These are phyloP conservation scores for Mionectes olivaceus DNA, from an alignment of 2,797 vertebrate species.

Conservation along the genomic window DNA sequence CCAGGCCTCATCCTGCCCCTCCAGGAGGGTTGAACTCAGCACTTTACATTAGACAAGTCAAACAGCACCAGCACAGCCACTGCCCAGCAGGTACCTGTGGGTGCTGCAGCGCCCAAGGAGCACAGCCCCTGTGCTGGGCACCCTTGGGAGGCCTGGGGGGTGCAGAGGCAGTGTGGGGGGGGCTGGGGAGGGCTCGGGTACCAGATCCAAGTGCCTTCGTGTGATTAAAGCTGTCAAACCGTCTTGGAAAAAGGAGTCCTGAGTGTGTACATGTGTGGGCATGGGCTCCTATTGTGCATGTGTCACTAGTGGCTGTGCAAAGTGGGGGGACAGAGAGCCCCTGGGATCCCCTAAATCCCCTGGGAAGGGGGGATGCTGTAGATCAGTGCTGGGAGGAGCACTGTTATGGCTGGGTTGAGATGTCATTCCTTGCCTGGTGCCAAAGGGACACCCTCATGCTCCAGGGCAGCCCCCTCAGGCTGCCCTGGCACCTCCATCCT, in stretches of 20 bases:
- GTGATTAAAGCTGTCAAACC: slow-evolving; percentile 58
- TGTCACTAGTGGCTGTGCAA: accelerated
- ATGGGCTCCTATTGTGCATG: accelerated
- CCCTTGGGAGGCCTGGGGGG: neutral
- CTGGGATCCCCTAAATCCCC: accelerated
- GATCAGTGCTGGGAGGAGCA: neutral
- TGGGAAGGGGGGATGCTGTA: neutral
- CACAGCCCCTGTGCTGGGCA: neutral
- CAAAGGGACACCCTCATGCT: neutral
- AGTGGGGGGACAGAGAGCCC: accelerated
- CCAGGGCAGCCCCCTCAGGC: too few species aligned
- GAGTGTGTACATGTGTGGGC: accelerated
- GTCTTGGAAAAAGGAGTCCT: slow-evolving; percentile 1
- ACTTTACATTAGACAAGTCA: slow-evolving; percentile 63
- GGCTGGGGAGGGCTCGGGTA: slow-evolving; percentile 2
- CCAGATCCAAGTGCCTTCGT: slow-evolving; percentile 65
- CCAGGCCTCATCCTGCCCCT: neutral
- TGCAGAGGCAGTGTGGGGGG: neutral
- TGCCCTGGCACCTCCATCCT: neutral
- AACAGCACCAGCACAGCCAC: neutral
- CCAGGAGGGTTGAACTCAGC: slow-evolving; percentile 33
- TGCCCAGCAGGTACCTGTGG: neutral
- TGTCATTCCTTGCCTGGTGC: neutral
- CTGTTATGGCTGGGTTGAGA: neutral
- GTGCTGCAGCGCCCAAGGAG: neutral